A percentile compares a stretch with the other conserved stretches of the same genome.
Conservation (phyloP, 1,140 invertebrate species). For the Vollenhovia emeryi region DNA sequence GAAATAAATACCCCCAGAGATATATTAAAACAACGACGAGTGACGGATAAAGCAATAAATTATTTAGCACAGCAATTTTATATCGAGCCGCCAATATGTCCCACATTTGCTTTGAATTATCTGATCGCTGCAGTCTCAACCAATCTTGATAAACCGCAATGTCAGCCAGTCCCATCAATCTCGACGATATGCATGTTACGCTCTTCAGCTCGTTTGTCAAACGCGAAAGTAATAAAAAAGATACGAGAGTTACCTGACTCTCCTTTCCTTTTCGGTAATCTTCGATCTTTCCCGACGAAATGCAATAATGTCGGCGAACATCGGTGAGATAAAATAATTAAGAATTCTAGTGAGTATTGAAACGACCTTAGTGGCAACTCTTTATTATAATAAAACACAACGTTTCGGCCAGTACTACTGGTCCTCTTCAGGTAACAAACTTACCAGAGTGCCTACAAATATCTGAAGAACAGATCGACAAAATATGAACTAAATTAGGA, state of each 20-base stretch:
- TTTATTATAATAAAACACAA: no score
- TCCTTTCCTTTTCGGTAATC: not conserved
- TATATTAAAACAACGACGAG: no score
- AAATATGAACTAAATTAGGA: no score
- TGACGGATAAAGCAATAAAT: not conserved
- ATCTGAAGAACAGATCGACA: no score
- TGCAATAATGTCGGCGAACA: conserved; percentile 48
- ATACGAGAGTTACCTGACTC: no score
- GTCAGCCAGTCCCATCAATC: conserved; percentile 2
- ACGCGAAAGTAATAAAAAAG: not conserved
- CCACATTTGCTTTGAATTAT: not conserved
- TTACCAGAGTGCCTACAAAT: no score
- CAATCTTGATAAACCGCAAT: not conserved
- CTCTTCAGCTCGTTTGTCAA: not conserved
- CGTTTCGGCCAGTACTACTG: no score
- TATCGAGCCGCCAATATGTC: not conserved
- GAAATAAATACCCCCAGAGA: conserved; percentile 22
- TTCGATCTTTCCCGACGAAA: not conserved
- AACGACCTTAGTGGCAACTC: no score
- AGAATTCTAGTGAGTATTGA: no score
- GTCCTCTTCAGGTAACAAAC: no score
- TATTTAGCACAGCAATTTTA: not conserved
- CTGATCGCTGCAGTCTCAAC: not conserved
- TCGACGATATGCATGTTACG: not conserved
- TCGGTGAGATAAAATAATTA: conserved; percentile 37